These are phyloP conservation scores for Syngnathus scovelli DNA, from an alignment of 2,113 vertebrate species.

Conservation along the genomic window DNA sequence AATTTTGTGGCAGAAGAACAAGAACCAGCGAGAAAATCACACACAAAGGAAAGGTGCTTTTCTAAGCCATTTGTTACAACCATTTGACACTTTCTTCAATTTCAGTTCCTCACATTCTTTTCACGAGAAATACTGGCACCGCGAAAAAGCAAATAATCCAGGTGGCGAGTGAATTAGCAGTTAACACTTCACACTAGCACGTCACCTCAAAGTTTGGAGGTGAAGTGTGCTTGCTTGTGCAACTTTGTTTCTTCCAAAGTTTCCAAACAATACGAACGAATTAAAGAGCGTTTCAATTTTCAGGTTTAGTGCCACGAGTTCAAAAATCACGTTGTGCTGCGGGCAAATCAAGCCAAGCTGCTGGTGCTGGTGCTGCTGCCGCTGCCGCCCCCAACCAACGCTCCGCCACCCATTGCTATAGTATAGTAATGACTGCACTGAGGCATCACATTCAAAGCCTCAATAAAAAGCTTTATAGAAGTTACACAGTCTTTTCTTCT, in stretches of 20 bases:
- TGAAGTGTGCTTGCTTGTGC: too few species aligned
- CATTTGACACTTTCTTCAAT: background rate
- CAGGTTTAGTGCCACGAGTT: background rate
- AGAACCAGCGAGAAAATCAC: background rate
- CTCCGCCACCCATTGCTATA: background rate
- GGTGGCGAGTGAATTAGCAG: background rate
- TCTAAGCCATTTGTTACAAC: too few species aligned
- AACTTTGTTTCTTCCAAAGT: background rate
- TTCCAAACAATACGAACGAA: background rate
- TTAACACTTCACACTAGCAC: too few species aligned
- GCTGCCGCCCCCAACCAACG: too few species aligned
- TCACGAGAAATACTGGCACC: background rate
- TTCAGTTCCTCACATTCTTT: background rate
- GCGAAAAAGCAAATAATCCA: background rate
- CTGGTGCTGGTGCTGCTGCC: background rate
- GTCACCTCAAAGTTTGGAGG: background rate
- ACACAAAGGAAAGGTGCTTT: background rate
- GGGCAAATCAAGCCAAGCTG: background rate
- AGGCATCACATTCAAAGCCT: conserved; percentile 2
- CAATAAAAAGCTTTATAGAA: conserved; percentile 3
- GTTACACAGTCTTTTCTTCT: conserved; percentile 24
- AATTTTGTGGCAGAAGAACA: conserved; percentile 3
- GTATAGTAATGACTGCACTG: background rate
- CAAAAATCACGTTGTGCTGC: background rate
- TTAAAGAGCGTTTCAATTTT: background rate